Evolutionary conservation across 1,140 invertebrate genomes (phyloP).

Genomic region (Drosophila mayri): DNA sequence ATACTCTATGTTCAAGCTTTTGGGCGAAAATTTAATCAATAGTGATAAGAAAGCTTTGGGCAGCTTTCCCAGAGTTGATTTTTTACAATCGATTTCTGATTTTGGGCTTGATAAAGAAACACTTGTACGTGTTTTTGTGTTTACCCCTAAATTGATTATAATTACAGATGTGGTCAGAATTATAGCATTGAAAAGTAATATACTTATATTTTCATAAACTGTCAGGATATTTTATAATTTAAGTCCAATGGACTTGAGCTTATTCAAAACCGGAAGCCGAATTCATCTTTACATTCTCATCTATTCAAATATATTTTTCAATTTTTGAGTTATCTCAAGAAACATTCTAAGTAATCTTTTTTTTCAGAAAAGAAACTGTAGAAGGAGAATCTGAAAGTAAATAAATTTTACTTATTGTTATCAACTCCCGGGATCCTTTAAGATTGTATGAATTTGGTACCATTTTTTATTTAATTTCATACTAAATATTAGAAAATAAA

Average conservation of each 20-base stretch:
- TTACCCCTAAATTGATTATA: background rate
- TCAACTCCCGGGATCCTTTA: no score
- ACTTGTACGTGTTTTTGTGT: background rate
- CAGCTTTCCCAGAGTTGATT: constrained; percentile 43
- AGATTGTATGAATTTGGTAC: no score
- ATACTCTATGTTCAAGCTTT: constrained; percentile 31
- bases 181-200: background rate
- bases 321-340: no score
- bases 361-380: no score
- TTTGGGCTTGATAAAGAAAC: constrained; percentile 7
- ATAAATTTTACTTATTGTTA: no score
- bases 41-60: constrained; percentile 44
- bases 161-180: background rate
- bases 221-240: background rate
- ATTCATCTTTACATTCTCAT: no score
- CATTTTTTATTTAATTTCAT: no score
- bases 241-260: background rate
- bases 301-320: no score
- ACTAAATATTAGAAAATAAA: no score
- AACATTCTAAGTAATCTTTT: no score
- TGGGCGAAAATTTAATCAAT: constrained; percentile 48
- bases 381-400: no score
- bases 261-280: no score
- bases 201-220: background rate
- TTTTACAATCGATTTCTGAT: constrained; percentile 33